Evolutionary conservation across 1,140 invertebrate genomes (phyloP).

Genomic region (Teleopsis dalmanni): DNA sequence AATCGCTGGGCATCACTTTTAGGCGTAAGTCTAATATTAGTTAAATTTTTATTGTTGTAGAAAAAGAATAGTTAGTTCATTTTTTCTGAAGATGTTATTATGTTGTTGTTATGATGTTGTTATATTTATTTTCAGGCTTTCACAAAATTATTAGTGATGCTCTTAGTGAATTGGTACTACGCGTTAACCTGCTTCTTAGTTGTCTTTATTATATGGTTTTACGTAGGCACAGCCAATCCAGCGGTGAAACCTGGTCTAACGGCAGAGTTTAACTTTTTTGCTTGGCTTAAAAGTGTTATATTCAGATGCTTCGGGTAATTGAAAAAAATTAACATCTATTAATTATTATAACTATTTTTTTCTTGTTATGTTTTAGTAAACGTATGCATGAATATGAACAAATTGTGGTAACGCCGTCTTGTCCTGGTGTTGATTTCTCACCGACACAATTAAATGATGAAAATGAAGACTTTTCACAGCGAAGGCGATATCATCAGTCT

Average conservation of each 20-base stretch:
- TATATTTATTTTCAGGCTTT: constrained; percentile 26
- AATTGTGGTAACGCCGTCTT: constrained; percentile 79
- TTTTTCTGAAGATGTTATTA: neutral
- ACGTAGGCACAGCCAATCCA: constrained; percentile 88
- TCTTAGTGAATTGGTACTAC: constrained; percentile 88
- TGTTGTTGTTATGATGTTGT: neutral
- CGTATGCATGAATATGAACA: constrained; percentile 77
- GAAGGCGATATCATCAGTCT: constrained; percentile 87
- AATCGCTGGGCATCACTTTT: constrained; percentile 88
- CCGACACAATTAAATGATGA: constrained; percentile 87
- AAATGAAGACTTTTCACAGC: constrained; percentile 86
- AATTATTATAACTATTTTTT: neutral
- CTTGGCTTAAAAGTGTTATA: constrained; percentile 70
- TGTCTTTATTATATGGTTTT: constrained; percentile 81
- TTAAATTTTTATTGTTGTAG: neutral
- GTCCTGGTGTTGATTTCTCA: constrained; percentile 71
- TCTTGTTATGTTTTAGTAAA: constrained; percentile 49
- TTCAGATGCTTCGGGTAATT: constrained; percentile 72
- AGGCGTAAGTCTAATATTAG: constrained; percentile 59
- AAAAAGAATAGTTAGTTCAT: constrained; percentile 8
- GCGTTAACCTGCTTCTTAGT: constrained; percentile 72
- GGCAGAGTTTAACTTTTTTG: constrained; percentile 78
- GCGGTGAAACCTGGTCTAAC: constrained; percentile 87
- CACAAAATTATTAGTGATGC: constrained; percentile 79
- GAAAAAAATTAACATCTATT: constrained; percentile 1